Percentiles rank a stretch among this genome's conserved stretches.
phyloP scores from a whole-genome alignment of 2,113 vertebrate genomes.

The Tursiops truncatus region DNA sequence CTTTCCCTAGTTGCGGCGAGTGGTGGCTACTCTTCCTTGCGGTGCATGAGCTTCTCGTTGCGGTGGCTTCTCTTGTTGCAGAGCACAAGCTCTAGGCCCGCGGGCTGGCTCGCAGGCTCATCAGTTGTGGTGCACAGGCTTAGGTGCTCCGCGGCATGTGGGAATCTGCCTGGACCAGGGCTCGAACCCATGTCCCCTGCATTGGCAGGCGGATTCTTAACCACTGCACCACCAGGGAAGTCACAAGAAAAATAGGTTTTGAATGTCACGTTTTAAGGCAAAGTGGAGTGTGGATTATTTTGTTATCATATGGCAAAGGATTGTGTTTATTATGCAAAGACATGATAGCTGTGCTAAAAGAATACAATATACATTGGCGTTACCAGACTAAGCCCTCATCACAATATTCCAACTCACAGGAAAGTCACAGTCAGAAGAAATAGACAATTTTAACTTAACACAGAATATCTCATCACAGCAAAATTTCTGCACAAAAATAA shows the following conservation, averaged over 20 bases:
- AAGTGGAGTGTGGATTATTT: not conserved
- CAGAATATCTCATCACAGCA: not conserved
- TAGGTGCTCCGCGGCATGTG: too few relatives aligned
- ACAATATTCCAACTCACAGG: not conserved
- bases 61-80: too few relatives aligned
- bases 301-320: not conserved
- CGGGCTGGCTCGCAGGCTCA: too few relatives aligned
- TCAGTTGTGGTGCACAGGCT: too few relatives aligned
- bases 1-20: too few relatives aligned
- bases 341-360: not conserved
- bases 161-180: not conserved
- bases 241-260: not conserved
- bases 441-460: not conserved
- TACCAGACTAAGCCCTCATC: not conserved
- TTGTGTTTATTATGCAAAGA: not conserved
- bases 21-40: too few relatives aligned
- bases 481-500: not conserved
- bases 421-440: not conserved
- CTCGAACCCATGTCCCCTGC: not conserved
- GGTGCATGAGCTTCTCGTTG: too few relatives aligned
- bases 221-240: not conserved
- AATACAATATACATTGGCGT: not conserved
- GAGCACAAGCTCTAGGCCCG: too few relatives aligned
- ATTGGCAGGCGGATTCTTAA: not conserved
- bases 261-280: not conserved